A percentile compares a stretch with the other conserved stretches of the same genome.
Evolutionary conservation across 1,140 invertebrate genomes (phyloP).

Genomic region (Nasonia longicornis): DNA sequence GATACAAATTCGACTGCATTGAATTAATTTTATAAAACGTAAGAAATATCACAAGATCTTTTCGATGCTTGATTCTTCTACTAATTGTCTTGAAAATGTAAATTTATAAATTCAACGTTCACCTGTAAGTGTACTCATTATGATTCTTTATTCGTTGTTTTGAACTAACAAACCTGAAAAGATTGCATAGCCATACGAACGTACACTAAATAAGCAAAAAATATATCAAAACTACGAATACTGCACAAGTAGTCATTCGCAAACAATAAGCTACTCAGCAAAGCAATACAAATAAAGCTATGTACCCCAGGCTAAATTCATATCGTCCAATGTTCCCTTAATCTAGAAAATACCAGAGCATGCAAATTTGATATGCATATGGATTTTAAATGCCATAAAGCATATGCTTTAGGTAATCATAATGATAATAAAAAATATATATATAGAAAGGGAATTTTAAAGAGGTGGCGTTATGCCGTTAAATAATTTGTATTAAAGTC

Average conservation of each 20-base stretch:
- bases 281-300: slow-evolving; percentile 10
- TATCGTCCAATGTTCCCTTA: slow-evolving; percentile 26
- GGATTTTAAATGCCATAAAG: slow-evolving; percentile 6
- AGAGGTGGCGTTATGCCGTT: slow-evolving; percentile 52
- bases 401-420: not conserved
- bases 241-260: not conserved
- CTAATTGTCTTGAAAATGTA: slow-evolving; percentile 9
- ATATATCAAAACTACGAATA: slow-evolving; percentile 13
- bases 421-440: slow-evolving; percentile 20
- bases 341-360: slow-evolving; percentile 14
- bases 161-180: slow-evolving; percentile 9
- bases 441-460: slow-evolving; percentile 49
- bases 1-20: slow-evolving; percentile 1
- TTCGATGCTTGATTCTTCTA: slow-evolving; percentile 27
- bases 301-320: not conserved
- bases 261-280: slow-evolving; percentile 17
- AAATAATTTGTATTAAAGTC: slow-evolving; percentile 62
- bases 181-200: not conserved
- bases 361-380: slow-evolving; percentile 30
- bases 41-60: slow-evolving; percentile 27
- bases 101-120: slow-evolving; percentile 15
- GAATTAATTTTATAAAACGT: slow-evolving; percentile 22
- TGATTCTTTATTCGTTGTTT: slow-evolving; percentile 33
- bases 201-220: not conserved
- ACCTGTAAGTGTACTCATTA: not conserved